Conservation (phyloP, 2,888 invertebrate genomes). For the Synergus laeviventris region DNA sequence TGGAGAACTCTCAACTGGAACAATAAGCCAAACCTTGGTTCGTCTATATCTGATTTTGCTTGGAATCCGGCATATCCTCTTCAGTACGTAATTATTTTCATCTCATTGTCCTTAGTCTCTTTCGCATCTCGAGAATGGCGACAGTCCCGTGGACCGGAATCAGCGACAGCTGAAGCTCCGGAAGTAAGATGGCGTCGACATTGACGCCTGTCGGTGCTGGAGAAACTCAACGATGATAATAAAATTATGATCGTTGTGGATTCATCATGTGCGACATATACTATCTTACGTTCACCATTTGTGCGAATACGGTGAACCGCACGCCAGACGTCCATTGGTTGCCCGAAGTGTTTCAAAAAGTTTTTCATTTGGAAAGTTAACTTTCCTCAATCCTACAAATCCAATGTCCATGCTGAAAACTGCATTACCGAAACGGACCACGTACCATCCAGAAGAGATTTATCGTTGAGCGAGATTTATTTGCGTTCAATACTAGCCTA, state of each 20-base stretch:
- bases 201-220: constrained; percentile 17
- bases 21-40: background rate
- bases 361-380: constrained; percentile 57
- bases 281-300: constrained; percentile 41
- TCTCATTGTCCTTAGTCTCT: constrained; percentile 27
- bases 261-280: constrained; percentile 1
- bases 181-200: constrained; percentile 38
- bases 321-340: constrained; percentile 48
- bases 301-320: constrained; percentile 54
- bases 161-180: constrained; percentile 33
- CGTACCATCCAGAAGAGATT: constrained; percentile 51
- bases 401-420: constrained; percentile 46
- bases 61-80: constrained; percentile 11
- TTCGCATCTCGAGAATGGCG: constrained; percentile 19
- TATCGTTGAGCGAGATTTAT: constrained; percentile 52
- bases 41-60: background rate
- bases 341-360: constrained; percentile 54
- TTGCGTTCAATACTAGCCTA: constrained; percentile 47
- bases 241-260: constrained; percentile 24
- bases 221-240: constrained; percentile 19
- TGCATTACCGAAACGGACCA: constrained; percentile 44
- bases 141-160: constrained; percentile 20
- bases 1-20: background rate
- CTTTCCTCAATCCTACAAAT: constrained; percentile 48
- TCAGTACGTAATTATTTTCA: constrained; percentile 21